phyloP scores from a whole-genome alignment of 2,797 vertebrate genomes.

The Alexandromys oeconomus region DNA sequence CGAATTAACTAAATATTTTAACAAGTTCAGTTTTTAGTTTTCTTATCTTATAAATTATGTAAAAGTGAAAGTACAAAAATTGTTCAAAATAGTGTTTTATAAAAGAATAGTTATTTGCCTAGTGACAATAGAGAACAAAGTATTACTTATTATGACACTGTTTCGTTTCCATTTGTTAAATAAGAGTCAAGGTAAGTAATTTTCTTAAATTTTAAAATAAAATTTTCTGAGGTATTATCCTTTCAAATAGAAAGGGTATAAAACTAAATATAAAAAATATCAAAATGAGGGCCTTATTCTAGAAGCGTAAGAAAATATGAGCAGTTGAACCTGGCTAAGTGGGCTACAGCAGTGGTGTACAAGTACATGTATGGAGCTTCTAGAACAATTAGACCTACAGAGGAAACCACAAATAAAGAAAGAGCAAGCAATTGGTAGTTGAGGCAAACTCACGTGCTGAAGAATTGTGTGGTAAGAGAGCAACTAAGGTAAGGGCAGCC shows the following conservation, averaged over 20 bases:
- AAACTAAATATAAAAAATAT: background rate
- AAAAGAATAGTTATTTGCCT: background rate
- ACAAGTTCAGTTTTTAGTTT: slow-evolving; percentile 1
- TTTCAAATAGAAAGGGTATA: background rate
- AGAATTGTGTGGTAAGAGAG: background rate
- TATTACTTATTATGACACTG: background rate
- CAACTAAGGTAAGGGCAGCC: background rate
- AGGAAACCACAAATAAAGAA: background rate
- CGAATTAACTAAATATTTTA: background rate
- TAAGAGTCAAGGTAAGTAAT: background rate
- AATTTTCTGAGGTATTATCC: background rate
- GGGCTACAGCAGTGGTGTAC: background rate
- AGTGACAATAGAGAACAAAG: background rate
- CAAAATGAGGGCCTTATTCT: background rate
- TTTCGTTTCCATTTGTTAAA: slow-evolving; percentile 29
- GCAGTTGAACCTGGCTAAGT: background rate
- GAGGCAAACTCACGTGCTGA: background rate
- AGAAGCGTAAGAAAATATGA: background rate
- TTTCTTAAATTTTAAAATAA: background rate
- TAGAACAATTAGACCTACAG: background rate
- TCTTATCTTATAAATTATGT: background rate
- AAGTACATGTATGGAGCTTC: background rate
- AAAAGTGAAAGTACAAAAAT: background rate
- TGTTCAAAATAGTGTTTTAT: slow-evolving; percentile 13
- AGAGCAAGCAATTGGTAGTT: background rate